Percentiles rank a stretch among this genome's conserved stretches.
Conservation (phyloP, 2,113 vertebrate genomes). For the Dunckerocampus dactyliophorus region DNA sequence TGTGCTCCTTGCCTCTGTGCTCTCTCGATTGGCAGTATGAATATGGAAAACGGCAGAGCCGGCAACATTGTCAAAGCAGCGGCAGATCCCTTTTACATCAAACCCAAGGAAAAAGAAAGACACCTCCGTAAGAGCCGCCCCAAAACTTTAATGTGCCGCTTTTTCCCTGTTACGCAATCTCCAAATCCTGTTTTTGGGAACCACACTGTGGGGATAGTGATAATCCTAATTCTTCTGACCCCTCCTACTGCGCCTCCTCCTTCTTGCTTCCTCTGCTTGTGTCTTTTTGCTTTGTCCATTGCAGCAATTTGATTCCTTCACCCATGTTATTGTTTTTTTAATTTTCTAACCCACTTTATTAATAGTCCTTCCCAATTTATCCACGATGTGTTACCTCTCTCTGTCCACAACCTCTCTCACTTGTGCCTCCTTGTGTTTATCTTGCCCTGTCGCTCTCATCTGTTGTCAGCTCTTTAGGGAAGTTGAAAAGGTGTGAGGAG, state of each 20-base stretch:
- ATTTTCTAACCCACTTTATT: conserved; percentile 29
- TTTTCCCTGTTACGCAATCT: conserved; percentile 45
- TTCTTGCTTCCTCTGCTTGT: conserved; percentile 18
- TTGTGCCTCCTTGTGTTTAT: conserved; percentile 57
- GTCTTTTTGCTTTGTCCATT: conserved; percentile 51
- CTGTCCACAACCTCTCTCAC: conserved; percentile 30
- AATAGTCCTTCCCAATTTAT: conserved; percentile 33
- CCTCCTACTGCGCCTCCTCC: conserved; percentile 28
- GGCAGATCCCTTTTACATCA: conserved; percentile 57
- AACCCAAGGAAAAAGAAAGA: conserved; percentile 51
- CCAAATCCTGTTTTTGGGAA: conserved; percentile 50
- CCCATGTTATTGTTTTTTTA: conserved; percentile 25
- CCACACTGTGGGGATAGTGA: conserved; percentile 51
- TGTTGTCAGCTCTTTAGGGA: conserved; percentile 68
- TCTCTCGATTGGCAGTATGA: conserved; percentile 59
- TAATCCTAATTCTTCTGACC: conserved; percentile 49
- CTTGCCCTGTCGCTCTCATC: conserved; percentile 60
- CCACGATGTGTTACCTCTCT: conserved; percentile 21
- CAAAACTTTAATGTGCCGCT: conserved; percentile 57
- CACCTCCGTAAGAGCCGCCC: conserved; percentile 39
- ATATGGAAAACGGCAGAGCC: conserved; percentile 64
- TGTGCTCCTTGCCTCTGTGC: conserved; percentile 43
- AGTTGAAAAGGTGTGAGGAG: conserved; percentile 74
- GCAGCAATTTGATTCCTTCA: conserved; percentile 40
- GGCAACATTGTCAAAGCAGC: conserved; percentile 63